Base-by-base conservation (phyloP, 2,113 vertebrate genomes). In the Sardina pilchardus region DNA sequence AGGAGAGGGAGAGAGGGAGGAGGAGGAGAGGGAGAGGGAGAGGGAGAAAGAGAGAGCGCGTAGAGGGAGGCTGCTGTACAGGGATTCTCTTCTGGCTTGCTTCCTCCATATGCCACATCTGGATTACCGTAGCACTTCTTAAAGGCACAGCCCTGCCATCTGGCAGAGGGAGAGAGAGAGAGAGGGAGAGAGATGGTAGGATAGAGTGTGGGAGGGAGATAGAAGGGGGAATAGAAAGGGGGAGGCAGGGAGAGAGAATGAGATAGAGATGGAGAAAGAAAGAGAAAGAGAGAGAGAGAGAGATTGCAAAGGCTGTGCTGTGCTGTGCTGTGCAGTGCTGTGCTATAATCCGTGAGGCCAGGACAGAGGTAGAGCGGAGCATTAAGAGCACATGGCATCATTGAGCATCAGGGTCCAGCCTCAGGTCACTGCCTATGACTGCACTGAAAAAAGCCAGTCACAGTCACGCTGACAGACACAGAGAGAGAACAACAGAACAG, bases 91-190 rank as follows among this genome's bases (percentile, higher is more conserved):
- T 84, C 44, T 82, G 56, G 36, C 71, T 19, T n/a, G 85, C 21
- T 24, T 63, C 82, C 67, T 50, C 59, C 59, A 85, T 86, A 83
- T 87, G 63, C 53, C 82, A 45, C 75, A 47, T 82, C 36, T 85
- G 63, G 85, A 84, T 88, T 87, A 86, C 47, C 26, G 84, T 71
- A 50, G 83, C 47, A 42, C 83, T 88, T 86, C 81, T 80, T 85
- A 44, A 63, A 85, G 45, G 67, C 39, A 45, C 26, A 44, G 82
- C 17, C 21, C 26, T 6, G 56, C 81, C 85, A 85, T 88, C 86
- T 90, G 88, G 67, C 36, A 43, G 44, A 36, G 50, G 24, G 48
- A 45, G 47, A 45, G 30, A 71, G 83, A 14, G 63, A 71, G 63
- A 30, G 63, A 71, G 63, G 12, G 21, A 21, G 47, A 30, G 36